A percentile compares a stretch with the other conserved stretches of the same genome.
Conservation (phyloP, 2,113 vertebrate species). For the Sceloporus tristichus region DNA sequence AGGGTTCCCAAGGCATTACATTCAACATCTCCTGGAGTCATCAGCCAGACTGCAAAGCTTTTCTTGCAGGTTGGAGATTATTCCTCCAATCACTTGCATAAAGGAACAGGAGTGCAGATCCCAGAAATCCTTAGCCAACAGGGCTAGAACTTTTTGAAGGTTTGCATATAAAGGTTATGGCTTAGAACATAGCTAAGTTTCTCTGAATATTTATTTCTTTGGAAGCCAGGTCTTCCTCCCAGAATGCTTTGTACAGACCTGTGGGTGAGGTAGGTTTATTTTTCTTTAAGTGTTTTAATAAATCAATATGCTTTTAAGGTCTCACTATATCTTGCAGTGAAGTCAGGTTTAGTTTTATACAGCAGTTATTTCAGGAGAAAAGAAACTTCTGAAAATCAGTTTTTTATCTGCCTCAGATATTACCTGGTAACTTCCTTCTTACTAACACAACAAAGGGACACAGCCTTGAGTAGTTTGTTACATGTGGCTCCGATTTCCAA, state of each 20-base stretch:
- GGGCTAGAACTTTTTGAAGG: too few species aligned
- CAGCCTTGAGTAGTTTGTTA: neutral
- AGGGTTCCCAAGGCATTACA: neutral
- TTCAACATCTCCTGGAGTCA: neutral
- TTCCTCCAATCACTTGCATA: neutral
- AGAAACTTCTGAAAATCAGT: constrained; percentile 1
- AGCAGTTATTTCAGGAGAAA: neutral
- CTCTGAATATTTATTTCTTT: neutral
- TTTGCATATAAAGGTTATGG: too few species aligned
- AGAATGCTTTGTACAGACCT: neutral
- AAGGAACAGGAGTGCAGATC: neutral
- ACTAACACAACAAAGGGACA: neutral
- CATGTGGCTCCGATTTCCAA: constrained; percentile 10
- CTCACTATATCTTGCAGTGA: neutral
- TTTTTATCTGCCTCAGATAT: neutral
- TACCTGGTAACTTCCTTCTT: neutral
- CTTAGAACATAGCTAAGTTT: neutral
- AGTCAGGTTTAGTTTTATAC: neutral
- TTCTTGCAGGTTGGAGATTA: neutral
- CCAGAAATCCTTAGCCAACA: neutral
- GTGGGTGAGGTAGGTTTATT: neutral
- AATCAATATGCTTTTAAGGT: neutral
- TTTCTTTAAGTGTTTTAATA: constrained; percentile 1
- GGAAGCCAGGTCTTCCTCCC: neutral
- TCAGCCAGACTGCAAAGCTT: neutral